Evolutionary conservation across 1,140 invertebrate genomes (phyloP).

Genomic region (Parapsyche elsis): DNA sequence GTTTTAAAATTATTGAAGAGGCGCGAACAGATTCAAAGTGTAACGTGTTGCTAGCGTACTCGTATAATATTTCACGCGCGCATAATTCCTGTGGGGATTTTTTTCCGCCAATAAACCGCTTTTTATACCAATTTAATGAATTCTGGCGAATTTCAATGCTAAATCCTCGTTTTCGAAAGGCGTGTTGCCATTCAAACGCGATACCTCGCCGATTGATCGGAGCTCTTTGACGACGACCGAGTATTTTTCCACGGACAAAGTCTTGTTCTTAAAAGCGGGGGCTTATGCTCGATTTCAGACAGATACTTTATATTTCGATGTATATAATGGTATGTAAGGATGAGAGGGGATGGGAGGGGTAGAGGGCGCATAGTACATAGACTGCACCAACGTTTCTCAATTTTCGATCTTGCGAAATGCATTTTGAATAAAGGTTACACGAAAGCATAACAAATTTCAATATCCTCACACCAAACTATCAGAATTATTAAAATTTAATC

Average conservation of each 20-base stretch:
- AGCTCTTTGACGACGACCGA: conserved; percentile 7
- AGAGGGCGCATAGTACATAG: no score
- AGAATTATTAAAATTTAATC: no score
- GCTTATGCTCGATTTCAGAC: conserved; percentile 24
- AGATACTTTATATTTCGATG: not conserved
- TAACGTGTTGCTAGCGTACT: no score
- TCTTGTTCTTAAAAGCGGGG: conserved; percentile 20
- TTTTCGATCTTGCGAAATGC: not conserved
- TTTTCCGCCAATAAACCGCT: not conserved
- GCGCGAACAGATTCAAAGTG: no score
- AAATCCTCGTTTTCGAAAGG: conserved; percentile 27
- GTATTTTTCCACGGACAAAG: conserved; percentile 14
- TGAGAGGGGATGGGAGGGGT: no score
- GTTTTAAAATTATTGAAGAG: no score
- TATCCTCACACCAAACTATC: no score
- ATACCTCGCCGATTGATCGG: conserved; percentile 21
- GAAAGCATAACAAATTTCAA: no score
- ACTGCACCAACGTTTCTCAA: not conserved
- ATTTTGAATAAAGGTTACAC: no score
- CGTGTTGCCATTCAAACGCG: not conserved
- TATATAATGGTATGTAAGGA: no score
- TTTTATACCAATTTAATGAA: conserved; percentile 30
- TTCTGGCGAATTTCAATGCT: conserved; percentile 18
- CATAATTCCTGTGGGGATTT: not conserved
- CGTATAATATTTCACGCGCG: no score